Conservation (phyloP, 2,888 invertebrate species). For the Adelphocoris suturalis region DNA sequence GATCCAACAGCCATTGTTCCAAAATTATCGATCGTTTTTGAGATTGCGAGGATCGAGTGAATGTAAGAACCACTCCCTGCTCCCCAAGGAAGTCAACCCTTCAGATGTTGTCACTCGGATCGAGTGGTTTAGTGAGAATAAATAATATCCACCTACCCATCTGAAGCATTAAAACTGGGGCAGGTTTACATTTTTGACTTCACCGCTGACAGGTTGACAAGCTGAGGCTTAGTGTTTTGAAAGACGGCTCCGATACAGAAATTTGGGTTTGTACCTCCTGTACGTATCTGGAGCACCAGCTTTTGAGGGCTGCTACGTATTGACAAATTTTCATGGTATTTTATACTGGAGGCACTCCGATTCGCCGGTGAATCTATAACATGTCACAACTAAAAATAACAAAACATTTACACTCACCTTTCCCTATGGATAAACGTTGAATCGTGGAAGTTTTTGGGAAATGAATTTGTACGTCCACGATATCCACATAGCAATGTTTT, state of each 20-base stretch:
- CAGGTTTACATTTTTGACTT: background rate
- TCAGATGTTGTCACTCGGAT: conserved; percentile 5
- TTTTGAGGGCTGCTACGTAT: background rate
- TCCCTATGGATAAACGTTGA: no score
- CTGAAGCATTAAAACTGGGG: background rate
- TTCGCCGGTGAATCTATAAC: no score
- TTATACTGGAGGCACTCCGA: no score
- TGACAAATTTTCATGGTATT: no score
- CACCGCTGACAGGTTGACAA: background rate
- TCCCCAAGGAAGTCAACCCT: background rate
- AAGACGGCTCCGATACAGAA: background rate
- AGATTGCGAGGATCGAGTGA: background rate
- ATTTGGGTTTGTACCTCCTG: background rate
- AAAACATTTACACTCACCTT: no score
- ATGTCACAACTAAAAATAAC: no score
- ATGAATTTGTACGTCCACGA: no score
- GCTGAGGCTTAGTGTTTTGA: background rate
- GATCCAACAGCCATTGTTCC: background rate
- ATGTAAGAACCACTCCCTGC: background rate
- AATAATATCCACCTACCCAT: background rate
- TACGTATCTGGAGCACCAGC: background rate
- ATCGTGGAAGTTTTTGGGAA: no score
- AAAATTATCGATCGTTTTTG: background rate
- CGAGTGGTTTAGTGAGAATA: background rate
- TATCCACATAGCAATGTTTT: no score